Evolutionary conservation across 2,888 invertebrate genomes (phyloP).

Genomic region (Pandemis corylana): DNA sequence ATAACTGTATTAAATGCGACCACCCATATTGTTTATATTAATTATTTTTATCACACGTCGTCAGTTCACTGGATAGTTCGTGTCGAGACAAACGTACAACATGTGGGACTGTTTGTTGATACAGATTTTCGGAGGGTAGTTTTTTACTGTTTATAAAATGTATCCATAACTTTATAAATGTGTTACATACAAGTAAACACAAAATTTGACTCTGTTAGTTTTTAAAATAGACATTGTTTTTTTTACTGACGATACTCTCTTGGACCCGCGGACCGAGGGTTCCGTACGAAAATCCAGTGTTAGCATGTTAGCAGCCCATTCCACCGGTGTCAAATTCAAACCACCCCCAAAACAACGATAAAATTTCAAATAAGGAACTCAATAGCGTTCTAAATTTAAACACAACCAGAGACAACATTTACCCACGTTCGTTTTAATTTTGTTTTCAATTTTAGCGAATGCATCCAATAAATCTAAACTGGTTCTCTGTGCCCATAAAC

Average conservation of each 20-base stretch:
- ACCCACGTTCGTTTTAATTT: constrained; percentile 38
- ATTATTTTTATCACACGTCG: constrained; percentile 34
- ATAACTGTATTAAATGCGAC: constrained; percentile 19
- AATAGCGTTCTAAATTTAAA: constrained; percentile 12
- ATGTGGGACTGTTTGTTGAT: constrained; percentile 30
- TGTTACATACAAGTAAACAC: not conserved
- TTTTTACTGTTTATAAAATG: constrained; percentile 8
- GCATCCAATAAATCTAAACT: constrained; percentile 42
- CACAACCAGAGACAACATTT: constrained; percentile 20
- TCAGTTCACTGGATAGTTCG: constrained; percentile 11
- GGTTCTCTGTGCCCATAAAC: constrained; percentile 39
- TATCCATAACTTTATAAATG: not conserved
- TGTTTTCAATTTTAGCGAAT: constrained; percentile 41
- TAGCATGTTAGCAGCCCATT: too few relatives aligned
- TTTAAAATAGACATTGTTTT: too few relatives aligned
- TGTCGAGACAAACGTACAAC: constrained; percentile 32
- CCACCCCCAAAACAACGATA: not conserved
- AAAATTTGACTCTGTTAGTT: too few relatives aligned
- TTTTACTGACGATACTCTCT: too few relatives aligned
- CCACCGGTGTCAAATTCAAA: not conserved
- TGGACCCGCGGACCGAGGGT: too few relatives aligned
- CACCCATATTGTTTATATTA: constrained; percentile 37
- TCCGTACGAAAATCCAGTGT: too few relatives aligned
- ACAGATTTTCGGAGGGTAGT: constrained; percentile 13
- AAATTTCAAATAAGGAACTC: constrained; percentile 14